Base-by-base conservation (phyloP, 2,113 vertebrate species). In the Ochotona princeps region DNA sequence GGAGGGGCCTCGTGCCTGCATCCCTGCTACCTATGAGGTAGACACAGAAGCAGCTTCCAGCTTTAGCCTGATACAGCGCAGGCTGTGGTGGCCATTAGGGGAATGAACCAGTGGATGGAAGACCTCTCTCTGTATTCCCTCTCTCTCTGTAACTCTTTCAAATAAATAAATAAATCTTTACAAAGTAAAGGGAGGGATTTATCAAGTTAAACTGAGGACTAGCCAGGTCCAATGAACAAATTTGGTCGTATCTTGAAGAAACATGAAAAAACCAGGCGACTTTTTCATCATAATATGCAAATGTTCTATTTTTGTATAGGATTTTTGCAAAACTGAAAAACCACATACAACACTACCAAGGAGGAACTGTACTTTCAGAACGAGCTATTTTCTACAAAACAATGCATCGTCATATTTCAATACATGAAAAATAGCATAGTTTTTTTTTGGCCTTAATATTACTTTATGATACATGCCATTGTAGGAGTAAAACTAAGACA, bases 341-440 rank as follows among this genome's bases (percentile, higher is more conserved):
- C 4, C 38, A 35, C 18, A 84, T 70, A 67, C 0, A 81, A 23
- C 47, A 51, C 25, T 91, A 44, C 18, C 17, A 57, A 57, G 54
- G 54, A 57, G 54, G 54, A 57, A 57, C 18, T 57, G 12, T 47
- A 63, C 23, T 72, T 73, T 86, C 20, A 86, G 8, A 10, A 8
- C 12, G 74, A 26, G 13, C 28, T 72, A n/a, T 90, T 87, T 67
- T 75, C 60, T 61, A 88, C n/a, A 90, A 92, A 83, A 75, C 47
- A 85, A 67, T 6, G 0, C 69, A 18, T 79, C 89, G 90, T 90
- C 30, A 74, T 25, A 76, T 69, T 51, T 94, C 8, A 81, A 93
- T 91, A 74, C n/a, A 91, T 92, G 85, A 74, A 76, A 92, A 89
- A 83, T 81, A 18, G 47, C 63, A 4, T 6, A 80, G 23, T 78